Evolutionary conservation across 2,113 vertebrate genomes (phyloP), one percentile per base, ranked within the genome.

Genomic region (Ammodramus savannarum): DNA sequence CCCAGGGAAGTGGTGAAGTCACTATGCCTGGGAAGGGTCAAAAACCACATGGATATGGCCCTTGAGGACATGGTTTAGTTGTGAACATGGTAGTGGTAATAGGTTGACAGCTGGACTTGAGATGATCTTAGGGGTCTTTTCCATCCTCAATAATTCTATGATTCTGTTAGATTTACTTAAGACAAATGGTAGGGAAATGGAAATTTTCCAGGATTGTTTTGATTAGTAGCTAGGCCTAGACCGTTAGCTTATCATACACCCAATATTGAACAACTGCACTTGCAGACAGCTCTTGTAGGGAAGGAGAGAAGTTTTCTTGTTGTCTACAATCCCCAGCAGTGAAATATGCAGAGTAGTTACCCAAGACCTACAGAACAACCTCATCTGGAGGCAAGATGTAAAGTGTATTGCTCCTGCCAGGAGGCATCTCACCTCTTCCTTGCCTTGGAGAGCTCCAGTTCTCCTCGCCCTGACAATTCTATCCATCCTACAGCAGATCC

Each of bases 391-490:
- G 27, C 49, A 72, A 89, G 21, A 17, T 21, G 6, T 14, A 31
- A 89, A 34, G 31, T 15, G 11, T 17, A 48, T 2, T 6, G 43
- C 25, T 89, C 7, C 55, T 72, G 21, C 43, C 1, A 1, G 39
- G 21, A 13, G 5, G 7, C 10, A 82, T 43, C 46, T 79, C 52
- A 26, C 52, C 46, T 36, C 39, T 51, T 51, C 34, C 49, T 68
- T 49, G n/a, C 25, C 25, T 66, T 52, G 15, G 16, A 63, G 36
- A 44, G 10, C n/a, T 72, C 27, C 36, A 7, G 13, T 29, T 57
- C 61, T 80, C 38, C 51, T 77, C 0, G 0, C 25, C 65, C 48
- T 65, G 51, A n/a, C 1, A 4, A 32, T 36, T 44, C 9, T 1
- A 4, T 14, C 48, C 48, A 3, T 87, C 21, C 66, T 14, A 2